Base-by-base conservation (phyloP, 2,888 invertebrate species). In the Drosophila testacea region DNA sequence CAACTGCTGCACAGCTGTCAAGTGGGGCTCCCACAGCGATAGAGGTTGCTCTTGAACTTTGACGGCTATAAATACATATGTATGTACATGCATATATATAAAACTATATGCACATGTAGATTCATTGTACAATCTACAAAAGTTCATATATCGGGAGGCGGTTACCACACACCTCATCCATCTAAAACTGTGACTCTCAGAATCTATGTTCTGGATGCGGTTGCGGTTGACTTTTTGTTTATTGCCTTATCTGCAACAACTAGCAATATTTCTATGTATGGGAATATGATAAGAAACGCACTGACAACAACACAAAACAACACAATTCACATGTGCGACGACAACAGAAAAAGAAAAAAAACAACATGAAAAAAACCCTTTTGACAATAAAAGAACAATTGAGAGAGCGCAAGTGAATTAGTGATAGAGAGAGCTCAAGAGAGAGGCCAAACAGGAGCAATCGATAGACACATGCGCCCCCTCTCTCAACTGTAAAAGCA, bases 21-120 rank as follows among this genome's bases (percentile, higher is more conserved):
- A 30, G n/a, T 28, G 57, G 27, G 59, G 62, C 77, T 77, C 76
- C 76, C 76, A 76, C 77, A 76, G 76, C 77, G 77, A 76, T 76
- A 73, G 69, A 66, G 34, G 69, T 28, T 73, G 77, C 73, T 65
- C 73, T 76, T 77, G 77, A 76, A 77, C 76, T 72, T 57, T 72
- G 60, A 41, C 57, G 63, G 57, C 70, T 73, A 77, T 77, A 77
- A 77, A 77, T 77, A 76, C 13, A 54, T 39, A 13, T 39, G 16
- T 13, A 9, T 32, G 30, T 13, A 6, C 10, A 11, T 51, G 13
- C 16, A 22, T 3, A 50, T 32, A 48, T 4, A 3, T 16, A 16
- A 77, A 42, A 22, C 22, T 69, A 73, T 6, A 65, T 42, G 32
- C 34, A 4, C 34, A 41, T 7, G 7, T 27, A 39, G 6, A 41